Conservation (phyloP, 2,888 invertebrate species). For the Augochlorella aurata region DNA sequence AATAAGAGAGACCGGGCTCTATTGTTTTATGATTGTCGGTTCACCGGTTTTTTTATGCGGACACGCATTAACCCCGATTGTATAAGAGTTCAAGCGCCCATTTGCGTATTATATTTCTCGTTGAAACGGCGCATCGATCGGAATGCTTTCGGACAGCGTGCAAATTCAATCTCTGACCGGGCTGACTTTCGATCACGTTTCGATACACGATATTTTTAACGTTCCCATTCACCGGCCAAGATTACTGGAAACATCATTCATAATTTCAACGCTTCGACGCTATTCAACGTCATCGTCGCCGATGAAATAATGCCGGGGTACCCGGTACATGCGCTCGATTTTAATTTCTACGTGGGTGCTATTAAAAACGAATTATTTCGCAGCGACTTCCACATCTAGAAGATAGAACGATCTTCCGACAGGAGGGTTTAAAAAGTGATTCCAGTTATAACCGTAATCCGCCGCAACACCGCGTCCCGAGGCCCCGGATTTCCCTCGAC, state of each 20-base stretch:
- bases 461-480: background rate
- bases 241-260: background rate
- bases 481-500: background rate
- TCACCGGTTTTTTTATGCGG: background rate
- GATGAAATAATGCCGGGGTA: too few relatives aligned
- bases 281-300: too few relatives aligned
- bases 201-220: background rate
- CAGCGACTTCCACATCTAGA: background rate
- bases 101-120: background rate
- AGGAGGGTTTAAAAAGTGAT: background rate
- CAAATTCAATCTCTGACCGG: background rate
- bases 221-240: background rate
- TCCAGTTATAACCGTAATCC: background rate
- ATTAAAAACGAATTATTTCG: background rate
- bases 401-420: background rate
- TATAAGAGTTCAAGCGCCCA: constrained; percentile 2
- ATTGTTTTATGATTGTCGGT: constrained; percentile 9
- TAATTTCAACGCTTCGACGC: too few relatives aligned
- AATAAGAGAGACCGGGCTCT: background rate
- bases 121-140: background rate
- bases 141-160: background rate
- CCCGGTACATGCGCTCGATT: too few relatives aligned
- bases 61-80: constrained; percentile 2
- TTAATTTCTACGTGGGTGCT: too few relatives aligned
- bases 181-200: background rate